Evolutionary conservation across 2,797 vertebrate genomes (phyloP), one percentile per base, ranked within the genome.

Genomic region (Poeciliopsis infans): DNA sequence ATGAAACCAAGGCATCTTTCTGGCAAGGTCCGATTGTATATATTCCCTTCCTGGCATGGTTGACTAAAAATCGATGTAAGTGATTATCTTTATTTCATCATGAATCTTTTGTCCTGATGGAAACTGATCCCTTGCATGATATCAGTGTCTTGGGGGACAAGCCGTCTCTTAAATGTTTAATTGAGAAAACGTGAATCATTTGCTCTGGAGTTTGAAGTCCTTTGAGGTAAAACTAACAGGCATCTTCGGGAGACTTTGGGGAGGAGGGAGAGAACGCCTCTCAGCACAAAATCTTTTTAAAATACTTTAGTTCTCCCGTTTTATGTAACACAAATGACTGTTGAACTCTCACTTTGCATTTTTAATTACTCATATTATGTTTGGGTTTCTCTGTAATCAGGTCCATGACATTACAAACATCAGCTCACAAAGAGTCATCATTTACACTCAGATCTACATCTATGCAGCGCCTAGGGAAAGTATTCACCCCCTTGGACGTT

Each of bases 41-140:
- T 73, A 25, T 51, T 73, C 31, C 72, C 31, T 73, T 73, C 49
- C 72, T 73, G 68, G 25, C 43, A 46, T 46, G 43, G 68, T 18
- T 45, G 43, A 53, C 72, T 53, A 25, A 31, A 74, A 74, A 57
- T 43, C 73, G 45, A 43, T 55, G 13, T 10, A 43, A 74, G 51
- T 43, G 73, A 43, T 74, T 57, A n/a, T 55, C 53, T 57, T 59
- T 74, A 33, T 61, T 45, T 20, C 41, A 61, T 33, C 11, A 46
- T 33, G 16, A 61, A 75, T 61, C 55, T 46, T 61, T 46, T 61
- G 68, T 61, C 53, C 73, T 74, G 73, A 59, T 74, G 53, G 68
- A 41, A 71, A 71, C 68, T 28, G 68, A 71, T 71, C 68, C 68
- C 68, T 46, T 71, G 66, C 23, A 69, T n/a, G 39, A 69, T 43